Evolutionary conservation across 2,113 vertebrate genomes (phyloP).

Genomic region (Empidonax traillii): DNA sequence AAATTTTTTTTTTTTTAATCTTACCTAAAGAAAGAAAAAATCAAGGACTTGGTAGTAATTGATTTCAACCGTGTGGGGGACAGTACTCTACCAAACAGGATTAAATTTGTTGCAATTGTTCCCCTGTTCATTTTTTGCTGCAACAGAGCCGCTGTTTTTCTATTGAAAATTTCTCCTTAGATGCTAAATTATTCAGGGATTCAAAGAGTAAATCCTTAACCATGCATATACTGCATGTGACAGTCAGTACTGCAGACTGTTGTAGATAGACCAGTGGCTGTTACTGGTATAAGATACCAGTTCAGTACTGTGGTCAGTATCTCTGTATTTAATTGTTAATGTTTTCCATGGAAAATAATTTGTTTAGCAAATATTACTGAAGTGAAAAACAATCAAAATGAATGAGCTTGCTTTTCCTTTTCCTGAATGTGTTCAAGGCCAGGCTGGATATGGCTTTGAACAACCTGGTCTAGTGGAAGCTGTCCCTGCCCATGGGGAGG

Average conservation of each 20-base stretch:
- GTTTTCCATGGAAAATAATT: not conserved
- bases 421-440: not conserved
- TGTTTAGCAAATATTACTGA: not conserved
- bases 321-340: not conserved
- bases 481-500: too few relatives aligned
- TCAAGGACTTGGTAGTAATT: not conserved
- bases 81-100: not conserved
- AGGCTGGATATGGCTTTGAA: not conserved
- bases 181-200: not conserved
- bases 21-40: not conserved
- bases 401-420: not conserved
- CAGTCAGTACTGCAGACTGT: not conserved
- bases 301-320: not conserved
- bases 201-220: not conserved
- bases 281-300: not conserved
- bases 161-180: not conserved
- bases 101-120: not conserved
- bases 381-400: not conserved
- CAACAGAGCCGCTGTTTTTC: not conserved
- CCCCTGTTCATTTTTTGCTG: not conserved
- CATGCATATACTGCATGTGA: fast-evolving
- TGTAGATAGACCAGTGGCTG: not conserved
- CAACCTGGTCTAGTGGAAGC: not conserved
- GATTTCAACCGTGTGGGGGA: not conserved
- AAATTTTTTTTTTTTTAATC: not conserved